phyloP scores from a whole-genome alignment of 2,888 invertebrate genomes.

The Leptinotarsa juncta region DNA sequence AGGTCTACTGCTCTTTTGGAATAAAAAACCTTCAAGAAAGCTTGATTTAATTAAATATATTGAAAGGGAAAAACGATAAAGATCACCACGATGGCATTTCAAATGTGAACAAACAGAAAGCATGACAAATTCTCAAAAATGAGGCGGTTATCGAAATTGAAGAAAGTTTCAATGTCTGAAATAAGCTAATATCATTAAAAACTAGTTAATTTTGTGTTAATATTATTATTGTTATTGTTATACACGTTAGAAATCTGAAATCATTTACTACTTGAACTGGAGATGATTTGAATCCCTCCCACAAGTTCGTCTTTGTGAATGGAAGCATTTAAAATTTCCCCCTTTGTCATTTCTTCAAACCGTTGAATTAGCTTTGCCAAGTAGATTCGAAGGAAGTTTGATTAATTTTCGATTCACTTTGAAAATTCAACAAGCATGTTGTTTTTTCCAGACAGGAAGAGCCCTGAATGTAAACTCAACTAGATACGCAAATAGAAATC shows the following conservation, averaged over 20 bases:
- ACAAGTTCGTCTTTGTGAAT: too few relatives aligned
- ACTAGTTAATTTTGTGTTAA: not conserved
- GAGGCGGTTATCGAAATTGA: not conserved
- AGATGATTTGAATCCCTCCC: too few relatives aligned
- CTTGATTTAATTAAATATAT: not conserved
- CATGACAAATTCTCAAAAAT: conserved; percentile 5
- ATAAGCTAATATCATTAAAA: not conserved
- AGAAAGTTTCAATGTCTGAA: not conserved
- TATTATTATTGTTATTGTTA: too few relatives aligned
- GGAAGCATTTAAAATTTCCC: too few relatives aligned
- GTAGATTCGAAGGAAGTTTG: not conserved
- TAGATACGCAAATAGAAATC: conserved; percentile 3
- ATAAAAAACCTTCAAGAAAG: not conserved
- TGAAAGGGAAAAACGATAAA: not conserved
- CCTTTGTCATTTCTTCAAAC: too few relatives aligned
- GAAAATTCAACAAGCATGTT: not conserved
- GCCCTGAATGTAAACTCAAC: not conserved
- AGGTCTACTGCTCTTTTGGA: not conserved
- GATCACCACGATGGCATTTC: not conserved
- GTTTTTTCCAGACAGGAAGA: not conserved
- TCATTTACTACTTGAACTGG: too few relatives aligned
- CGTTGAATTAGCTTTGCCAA: not conserved
- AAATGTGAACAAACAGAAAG: not conserved
- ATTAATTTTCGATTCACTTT: not conserved
- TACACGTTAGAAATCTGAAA: too few relatives aligned